A percentile compares a stretch with the other conserved stretches of the same genome.
Evolutionary conservation across 2,797 vertebrate species (phyloP).

Genomic region (Gephyroberyx darwinii): DNA sequence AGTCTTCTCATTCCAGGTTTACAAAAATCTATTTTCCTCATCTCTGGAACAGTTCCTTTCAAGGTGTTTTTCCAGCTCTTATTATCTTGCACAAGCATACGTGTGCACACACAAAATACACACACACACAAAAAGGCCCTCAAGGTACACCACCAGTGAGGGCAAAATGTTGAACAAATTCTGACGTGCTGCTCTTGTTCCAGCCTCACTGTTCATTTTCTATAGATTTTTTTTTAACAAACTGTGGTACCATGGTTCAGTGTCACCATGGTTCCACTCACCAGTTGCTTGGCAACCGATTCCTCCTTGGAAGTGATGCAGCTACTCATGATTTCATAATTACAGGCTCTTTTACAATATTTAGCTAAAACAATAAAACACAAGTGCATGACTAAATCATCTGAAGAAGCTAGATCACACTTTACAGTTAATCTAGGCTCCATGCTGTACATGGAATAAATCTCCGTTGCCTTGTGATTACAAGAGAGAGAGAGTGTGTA

Average conservation of each 20-base stretch:
- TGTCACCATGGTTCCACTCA: slow-evolving; percentile 75
- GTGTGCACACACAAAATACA: not conserved
- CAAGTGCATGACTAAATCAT: slow-evolving; percentile 51
- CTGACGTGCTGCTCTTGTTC: not conserved
- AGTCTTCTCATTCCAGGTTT: not conserved
- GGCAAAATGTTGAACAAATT: not conserved
- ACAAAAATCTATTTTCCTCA: not conserved
- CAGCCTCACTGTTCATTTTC: slow-evolving; percentile 46
- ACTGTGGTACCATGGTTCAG: slow-evolving; percentile 58
- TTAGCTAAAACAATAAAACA: slow-evolving; percentile 66
- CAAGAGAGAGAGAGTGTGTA: not conserved
- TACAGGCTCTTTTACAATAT: slow-evolving; percentile 74
- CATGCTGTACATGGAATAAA: not conserved
- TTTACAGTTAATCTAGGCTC: slow-evolving; percentile 1
- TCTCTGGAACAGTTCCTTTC: not conserved
- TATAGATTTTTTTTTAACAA: slow-evolving; percentile 49
- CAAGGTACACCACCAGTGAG: not conserved
- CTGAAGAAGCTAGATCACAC: slow-evolving; percentile 46
- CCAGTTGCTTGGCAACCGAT: slow-evolving; percentile 81
- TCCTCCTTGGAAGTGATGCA: slow-evolving; percentile 76
- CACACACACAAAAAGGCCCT: no score
- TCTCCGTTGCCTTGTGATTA: not conserved
- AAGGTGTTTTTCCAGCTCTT: not conserved
- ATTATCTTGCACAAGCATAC: not conserved
- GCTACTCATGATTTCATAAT: slow-evolving; percentile 74